Percentiles rank a stretch among this genome's conserved stretches.
These are phyloP conservation scores for Alaudala cheleensis DNA, from an alignment of 2,113 vertebrate species.

Conservation along the genomic window DNA sequence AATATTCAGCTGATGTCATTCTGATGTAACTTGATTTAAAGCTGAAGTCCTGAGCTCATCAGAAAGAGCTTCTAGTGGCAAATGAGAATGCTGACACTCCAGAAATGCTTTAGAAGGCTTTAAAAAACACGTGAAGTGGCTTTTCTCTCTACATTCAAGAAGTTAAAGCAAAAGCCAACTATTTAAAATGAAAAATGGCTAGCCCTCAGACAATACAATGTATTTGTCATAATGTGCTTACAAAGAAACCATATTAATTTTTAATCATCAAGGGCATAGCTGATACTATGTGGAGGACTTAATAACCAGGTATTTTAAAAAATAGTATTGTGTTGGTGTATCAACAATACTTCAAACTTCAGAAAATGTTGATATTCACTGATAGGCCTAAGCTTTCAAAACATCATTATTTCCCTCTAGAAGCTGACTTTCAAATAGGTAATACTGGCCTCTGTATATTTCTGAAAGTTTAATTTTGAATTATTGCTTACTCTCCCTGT, in stretches of 20 bases:
- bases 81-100: constrained; percentile 59
- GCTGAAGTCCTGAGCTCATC: constrained; percentile 64
- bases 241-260: neutral
- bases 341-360: neutral
- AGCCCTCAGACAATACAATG: neutral
- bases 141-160: constrained; percentile 46
- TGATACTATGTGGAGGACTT: neutral
- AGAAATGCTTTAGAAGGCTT: constrained; percentile 36
- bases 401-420: neutral
- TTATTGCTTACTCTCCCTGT: neutral
- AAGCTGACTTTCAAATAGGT: neutral
- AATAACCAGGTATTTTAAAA: neutral
- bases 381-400: neutral
- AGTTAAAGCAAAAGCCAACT: constrained; percentile 56
- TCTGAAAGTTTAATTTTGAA: neutral
- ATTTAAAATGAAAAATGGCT: constrained; percentile 42
- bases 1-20: constrained; percentile 64
- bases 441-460: neutral
- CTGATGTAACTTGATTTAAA: constrained; percentile 68
- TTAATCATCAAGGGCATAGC: neutral
- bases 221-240: neutral
- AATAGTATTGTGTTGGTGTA: neutral
- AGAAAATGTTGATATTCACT: neutral
- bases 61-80: constrained; percentile 64
- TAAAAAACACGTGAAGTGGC: constrained; percentile 58